phyloP scores from a whole-genome alignment of 2,888 invertebrate species.

The Cybosia mesomella region DNA sequence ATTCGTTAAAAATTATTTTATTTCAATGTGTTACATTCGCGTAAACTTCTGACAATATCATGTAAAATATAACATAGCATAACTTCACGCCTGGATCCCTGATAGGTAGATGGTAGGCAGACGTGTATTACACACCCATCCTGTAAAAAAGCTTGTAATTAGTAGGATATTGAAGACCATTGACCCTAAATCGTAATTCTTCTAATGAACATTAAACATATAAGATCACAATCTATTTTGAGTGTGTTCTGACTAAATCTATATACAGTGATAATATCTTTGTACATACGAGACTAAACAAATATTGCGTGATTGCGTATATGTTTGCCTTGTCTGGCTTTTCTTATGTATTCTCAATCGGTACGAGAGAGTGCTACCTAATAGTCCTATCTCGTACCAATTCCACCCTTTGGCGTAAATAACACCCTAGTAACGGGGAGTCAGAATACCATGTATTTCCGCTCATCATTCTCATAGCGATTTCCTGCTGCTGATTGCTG shows the following conservation, averaged over 20 bases:
- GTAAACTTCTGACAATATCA: too few relatives aligned
- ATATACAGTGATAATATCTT: conserved; percentile 9
- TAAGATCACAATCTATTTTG: conserved; percentile 3
- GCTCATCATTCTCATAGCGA: too few relatives aligned
- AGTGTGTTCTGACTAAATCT: conserved; percentile 1
- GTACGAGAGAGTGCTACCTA: too few relatives aligned
- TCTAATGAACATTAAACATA: not conserved
- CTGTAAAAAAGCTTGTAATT: too few relatives aligned
- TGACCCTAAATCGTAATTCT: conserved; percentile 1
- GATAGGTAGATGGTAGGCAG: too few relatives aligned
- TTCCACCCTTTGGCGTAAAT: not conserved
- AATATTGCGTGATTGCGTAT: conserved; percentile 11
- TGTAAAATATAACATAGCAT: too few relatives aligned
- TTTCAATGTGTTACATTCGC: too few relatives aligned
- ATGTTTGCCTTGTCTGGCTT: conserved; percentile 35
- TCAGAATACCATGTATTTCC: not conserved
- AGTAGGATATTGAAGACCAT: not conserved
- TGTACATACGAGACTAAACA: conserved; percentile 7
- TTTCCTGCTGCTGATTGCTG: too few relatives aligned
- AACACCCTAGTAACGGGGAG: not conserved
- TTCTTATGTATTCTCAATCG: conserved; percentile 2
- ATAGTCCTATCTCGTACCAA: not conserved
- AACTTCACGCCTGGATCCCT: too few relatives aligned
- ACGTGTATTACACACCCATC: too few relatives aligned
- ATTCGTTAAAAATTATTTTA: too few relatives aligned